Percentiles rank a stretch among this genome's conserved stretches.
phyloP scores from a whole-genome alignment of 2,113 vertebrate species.

The Marcusenius ussheri region DNA sequence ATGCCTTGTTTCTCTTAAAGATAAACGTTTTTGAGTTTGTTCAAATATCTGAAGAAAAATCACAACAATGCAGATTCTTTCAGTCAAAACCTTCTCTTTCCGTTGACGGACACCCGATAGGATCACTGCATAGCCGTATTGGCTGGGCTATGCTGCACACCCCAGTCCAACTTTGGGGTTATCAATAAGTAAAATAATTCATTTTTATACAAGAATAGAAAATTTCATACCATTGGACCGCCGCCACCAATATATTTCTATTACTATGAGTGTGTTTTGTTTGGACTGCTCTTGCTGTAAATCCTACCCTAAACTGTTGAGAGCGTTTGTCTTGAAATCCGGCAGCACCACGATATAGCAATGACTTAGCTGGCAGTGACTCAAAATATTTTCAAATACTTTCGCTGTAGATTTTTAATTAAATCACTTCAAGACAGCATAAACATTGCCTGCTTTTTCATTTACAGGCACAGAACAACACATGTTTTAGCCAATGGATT shows the following conservation, averaged over 20 bases:
- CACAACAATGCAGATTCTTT: not conserved
- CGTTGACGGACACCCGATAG: not conserved
- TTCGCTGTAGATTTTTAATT: slow-evolving; percentile 44
- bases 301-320: not conserved
- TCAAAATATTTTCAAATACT: slow-evolving; percentile 41
- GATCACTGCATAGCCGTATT: not conserved
- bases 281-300: not conserved
- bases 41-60: not conserved
- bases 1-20: not conserved
- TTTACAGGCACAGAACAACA: not conserved
- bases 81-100: not conserved
- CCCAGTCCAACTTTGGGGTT: not conserved
- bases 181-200: not conserved
- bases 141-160: not conserved
- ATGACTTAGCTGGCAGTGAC: not conserved
- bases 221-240: not conserved
- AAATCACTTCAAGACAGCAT: slow-evolving; percentile 17
- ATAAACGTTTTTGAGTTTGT: not conserved
- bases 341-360: not conserved
- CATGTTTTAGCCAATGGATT: not conserved
- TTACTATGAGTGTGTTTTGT: not conserved
- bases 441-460: not conserved
- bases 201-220: not conserved
- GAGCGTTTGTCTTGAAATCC: not conserved
- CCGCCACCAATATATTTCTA: not conserved